These are phyloP conservation scores for Leptonema lineaticorne DNA, from an alignment of 1,140 invertebrate genomes.

Conservation along the genomic window DNA sequence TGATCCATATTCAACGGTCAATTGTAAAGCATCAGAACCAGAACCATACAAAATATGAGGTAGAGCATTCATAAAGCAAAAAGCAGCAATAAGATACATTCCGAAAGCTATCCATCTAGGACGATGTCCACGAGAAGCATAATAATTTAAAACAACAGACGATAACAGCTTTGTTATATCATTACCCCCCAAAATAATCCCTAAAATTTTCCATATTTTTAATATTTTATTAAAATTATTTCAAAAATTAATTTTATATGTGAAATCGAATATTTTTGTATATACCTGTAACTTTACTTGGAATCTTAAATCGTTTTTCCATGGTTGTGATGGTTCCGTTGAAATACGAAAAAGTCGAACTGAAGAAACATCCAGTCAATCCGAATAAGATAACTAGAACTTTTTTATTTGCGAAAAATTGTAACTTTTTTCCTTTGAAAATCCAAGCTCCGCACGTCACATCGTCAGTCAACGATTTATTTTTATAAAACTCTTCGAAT, in stretches of 20 bases:
- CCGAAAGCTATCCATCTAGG: constrained; percentile 72
- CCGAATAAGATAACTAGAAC: constrained; percentile 72
- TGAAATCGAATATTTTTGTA: not conserved
- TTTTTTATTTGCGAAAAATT: constrained; percentile 69
- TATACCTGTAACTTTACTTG: constrained; percentile 69
- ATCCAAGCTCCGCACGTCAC: constrained; percentile 46
- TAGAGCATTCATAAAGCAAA: constrained; percentile 67
- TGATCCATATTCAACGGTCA: not conserved
- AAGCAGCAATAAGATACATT: constrained; percentile 66
- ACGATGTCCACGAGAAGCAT: constrained; percentile 66
- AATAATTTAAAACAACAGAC: constrained; percentile 64
- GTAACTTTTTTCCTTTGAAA: constrained; percentile 58
- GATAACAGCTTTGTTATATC: constrained; percentile 62
- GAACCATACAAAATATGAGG: constrained; percentile 75
- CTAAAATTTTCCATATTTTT: constrained; percentile 44
- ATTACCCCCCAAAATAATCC: constrained; percentile 72
- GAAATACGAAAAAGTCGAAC: constrained; percentile 73
- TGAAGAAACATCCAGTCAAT: constrained; percentile 69
- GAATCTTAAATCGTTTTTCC: constrained; percentile 79
- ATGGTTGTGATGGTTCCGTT: constrained; percentile 76
- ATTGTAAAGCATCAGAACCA: constrained; percentile 63
- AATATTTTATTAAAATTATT: not conserved
- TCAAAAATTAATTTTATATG: too few species aligned
- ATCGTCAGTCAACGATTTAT: constrained; percentile 60
- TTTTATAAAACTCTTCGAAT: constrained; percentile 57